Base-by-base conservation (phyloP, 1,140 invertebrate genomes). In the Drosophila watanabei region DNA sequence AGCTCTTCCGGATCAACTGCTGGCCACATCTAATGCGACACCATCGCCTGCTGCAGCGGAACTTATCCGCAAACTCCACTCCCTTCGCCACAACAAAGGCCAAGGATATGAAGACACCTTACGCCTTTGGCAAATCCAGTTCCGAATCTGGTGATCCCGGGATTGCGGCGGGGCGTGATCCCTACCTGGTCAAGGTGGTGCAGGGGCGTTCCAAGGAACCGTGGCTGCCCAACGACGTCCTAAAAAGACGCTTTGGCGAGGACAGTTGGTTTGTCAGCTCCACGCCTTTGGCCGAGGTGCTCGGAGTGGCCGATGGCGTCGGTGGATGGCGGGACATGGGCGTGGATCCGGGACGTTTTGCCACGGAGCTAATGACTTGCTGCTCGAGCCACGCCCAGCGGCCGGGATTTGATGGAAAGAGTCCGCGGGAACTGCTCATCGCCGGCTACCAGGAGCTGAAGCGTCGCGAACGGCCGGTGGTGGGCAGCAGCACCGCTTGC, bases 261-360 rank as follows among this genome's bases (percentile, higher is more conserved):
- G 82, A 89, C 45, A 85, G 86, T 43, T 89, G 64, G 75, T 89
- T 89, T 33, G 10, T 79, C 3, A 59, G 59, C 51, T 75, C 69
- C n/a, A 82, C 85, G 30, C 75, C 79, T 3, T 54, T 28, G 24
- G 82, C 85, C 5, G 85, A 85, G 9, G 68, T 69, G 7, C 32
- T 89, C 35, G 85, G 85, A 41, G 86, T 89, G 45, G 85, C 86
- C 5, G 85, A 89, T 14, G 85, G 85, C 0, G 85, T 88, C 16
- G 85, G 85, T 33, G 73, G 65, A 14, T 89, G 85, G 85, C 65
- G 79, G 18, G 32, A 68, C 0, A 4, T 63, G 45, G 85, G 86
- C 56, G 64, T 88, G n/a, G 85, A 88, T 52, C 14, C 85, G 1
- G 85, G 85, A 6, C 28, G 33, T 16, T 88, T 88, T 54, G 75